Base-by-base conservation (phyloP, 2,797 vertebrate genomes). In the Pithecia hirsuta region DNA sequence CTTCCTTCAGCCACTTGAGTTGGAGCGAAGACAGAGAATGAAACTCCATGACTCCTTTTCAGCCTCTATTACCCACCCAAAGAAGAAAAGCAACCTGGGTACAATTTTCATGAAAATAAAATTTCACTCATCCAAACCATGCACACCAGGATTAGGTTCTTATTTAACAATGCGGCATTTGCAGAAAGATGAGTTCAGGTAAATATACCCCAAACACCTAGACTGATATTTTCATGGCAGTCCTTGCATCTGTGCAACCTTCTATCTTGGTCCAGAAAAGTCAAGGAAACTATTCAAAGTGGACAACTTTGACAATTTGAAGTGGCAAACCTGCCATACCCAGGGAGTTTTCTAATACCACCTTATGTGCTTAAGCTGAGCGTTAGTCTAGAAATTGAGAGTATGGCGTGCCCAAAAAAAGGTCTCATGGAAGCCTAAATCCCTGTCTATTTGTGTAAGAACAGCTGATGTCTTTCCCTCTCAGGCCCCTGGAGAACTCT, bases 61-160 rank as follows among this genome's bases (percentile, higher is more conserved):
- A 59, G 39, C 36, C 24, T 76, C 36, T 52, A 30, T 91, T 14
- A 74, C 33, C 12, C 7, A 78, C 30, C 55, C 30, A 13, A n/a
- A 91, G 86, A 90, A 84, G 8, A 88, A 52, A 84, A 50, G 64
- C 15, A 78, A 59, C n/a, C 22, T 83, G 39, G 13, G 79, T n/a
- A 39, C 15, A 41, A 50, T 41, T 26, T 83, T 36, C 67, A 67
- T 44, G 39, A 81, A 78, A 93, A 64, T 46, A 52, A 76, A 72
- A 75, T 79, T 85, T 55, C 39, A 76, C 7, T 57, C 30, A 52
- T 70, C 48, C 72, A 89, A 93, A 83, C 10, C 13, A 36, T 7
- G 19, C 22, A 67, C n/a, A 52, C 7, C n/a, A 4, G 5, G 41
- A 72, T n/a, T 75, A n/a, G 13, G 78, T 41, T 76, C 7, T 44